Evolutionary conservation across 2,888 invertebrate genomes (phyloP).

Genomic region (Ischnura elegans): DNA sequence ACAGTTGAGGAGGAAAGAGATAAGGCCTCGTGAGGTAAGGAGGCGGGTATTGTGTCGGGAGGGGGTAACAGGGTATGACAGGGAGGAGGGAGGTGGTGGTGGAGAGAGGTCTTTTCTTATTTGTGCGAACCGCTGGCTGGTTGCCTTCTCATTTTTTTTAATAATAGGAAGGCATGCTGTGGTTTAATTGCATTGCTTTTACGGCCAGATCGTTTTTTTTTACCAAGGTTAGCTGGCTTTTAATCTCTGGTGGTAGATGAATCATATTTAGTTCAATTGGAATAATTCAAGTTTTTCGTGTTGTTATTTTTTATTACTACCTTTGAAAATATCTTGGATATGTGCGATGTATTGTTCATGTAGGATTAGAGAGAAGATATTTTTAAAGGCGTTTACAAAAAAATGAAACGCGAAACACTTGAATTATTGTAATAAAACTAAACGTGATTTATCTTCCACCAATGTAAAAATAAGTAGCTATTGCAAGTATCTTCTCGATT

Average conservation of each 20-base stretch:
- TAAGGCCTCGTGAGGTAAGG: slow-evolving; percentile 10
- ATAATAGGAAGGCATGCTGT: too few relatives aligned
- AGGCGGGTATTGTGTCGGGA: neutral
- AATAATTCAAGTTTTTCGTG: neutral
- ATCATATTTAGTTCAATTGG: neutral
- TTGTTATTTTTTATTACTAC: neutral
- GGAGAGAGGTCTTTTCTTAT: neutral
- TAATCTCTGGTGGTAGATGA: neutral
- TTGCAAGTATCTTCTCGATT: too few relatives aligned
- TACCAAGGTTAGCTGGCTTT: neutral
- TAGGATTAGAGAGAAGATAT: too few relatives aligned
- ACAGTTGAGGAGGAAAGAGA: neutral
- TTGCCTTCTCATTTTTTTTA: too few relatives aligned
- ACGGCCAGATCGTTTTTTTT: neutral
- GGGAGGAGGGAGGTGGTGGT: neutral
- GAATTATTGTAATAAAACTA: too few relatives aligned
- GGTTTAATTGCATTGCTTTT: neutral
- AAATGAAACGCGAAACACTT: too few relatives aligned
- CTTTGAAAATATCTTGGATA: too few relatives aligned
- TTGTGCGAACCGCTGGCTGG: slow-evolving; percentile 1
- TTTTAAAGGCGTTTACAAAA: too few relatives aligned
- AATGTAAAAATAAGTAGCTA: too few relatives aligned
- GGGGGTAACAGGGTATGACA: neutral
- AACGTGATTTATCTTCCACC: too few relatives aligned
- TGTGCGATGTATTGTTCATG: too few relatives aligned